A percentile compares a stretch with the other conserved stretches of the same genome.
Conservation (phyloP, 92 coral and sea anemone genomes). For the Zoanthus sociatus region DNA sequence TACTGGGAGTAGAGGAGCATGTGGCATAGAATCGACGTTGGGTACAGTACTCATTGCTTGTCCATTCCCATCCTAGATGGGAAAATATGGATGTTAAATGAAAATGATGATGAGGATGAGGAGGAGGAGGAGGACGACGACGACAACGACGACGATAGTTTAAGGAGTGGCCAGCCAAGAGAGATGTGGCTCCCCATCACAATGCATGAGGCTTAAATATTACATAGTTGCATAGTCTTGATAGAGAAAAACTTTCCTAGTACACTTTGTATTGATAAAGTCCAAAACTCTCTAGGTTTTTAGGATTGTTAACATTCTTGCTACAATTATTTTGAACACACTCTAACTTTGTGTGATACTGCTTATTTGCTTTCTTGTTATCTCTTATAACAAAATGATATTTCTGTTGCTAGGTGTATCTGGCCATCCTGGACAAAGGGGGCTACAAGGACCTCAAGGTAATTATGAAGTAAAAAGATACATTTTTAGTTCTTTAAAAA, state of each 20-base stretch:
- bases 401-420: slow-evolving; percentile 44
- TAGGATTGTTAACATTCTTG: background rate
- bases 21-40: too few species aligned
- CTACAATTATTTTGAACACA: background rate
- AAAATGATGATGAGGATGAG: too few species aligned
- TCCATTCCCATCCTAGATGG: too few species aligned
- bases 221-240: too few species aligned
- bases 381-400: background rate
- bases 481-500: background rate
- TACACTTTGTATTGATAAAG: background rate
- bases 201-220: too few species aligned
- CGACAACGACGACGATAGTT: too few species aligned
- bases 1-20: too few species aligned
- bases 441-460: slow-evolving; percentile 67
- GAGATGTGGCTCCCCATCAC: too few species aligned
- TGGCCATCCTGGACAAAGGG: slow-evolving; percentile 72
- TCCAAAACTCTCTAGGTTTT: background rate
- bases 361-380: background rate
- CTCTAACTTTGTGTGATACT: background rate
- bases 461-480: background rate
- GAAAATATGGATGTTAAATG: too few species aligned
- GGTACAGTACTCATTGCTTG: too few species aligned
- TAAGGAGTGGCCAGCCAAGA: too few species aligned
- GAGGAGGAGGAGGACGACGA: too few species aligned
- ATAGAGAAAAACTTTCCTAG: background rate